Percentiles rank a stretch among this genome's conserved stretches.
Evolutionary conservation across 1,140 invertebrate species (phyloP).

Genomic region (Akabosia matsudoensis): DNA sequence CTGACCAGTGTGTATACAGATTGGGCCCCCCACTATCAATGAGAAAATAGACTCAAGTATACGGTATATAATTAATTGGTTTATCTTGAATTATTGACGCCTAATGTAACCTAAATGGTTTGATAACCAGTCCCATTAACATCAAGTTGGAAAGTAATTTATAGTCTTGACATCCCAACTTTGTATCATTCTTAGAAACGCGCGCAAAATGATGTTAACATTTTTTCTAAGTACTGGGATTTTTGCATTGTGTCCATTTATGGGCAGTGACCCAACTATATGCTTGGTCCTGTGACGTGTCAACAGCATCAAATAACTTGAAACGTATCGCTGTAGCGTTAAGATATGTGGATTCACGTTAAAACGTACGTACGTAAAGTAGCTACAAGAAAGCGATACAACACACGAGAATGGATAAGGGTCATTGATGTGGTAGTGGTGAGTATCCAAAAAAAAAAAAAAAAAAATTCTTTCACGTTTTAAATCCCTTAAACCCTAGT

Average conservation of each 20-base stretch:
- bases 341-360: no score
- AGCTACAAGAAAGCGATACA: background rate
- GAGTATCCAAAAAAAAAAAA: no score
- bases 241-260: background rate
- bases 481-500: no score
- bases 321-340: no score
- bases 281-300: background rate
- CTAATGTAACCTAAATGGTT: slow-evolving; percentile 28
- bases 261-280: background rate
- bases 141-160: background rate
- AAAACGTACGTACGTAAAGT: no score
- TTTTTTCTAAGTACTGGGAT: no score
- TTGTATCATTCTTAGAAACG: background rate
- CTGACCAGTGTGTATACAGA: background rate
- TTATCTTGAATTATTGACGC: slow-evolving; percentile 32
- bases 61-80: slow-evolving; percentile 31
- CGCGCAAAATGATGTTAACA: no score
- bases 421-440: no score
- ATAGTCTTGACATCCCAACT: background rate
- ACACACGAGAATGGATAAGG: no score
- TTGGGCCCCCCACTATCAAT: slow-evolving; percentile 9
- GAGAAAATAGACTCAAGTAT: background rate
- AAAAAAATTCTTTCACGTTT: no score
- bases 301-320: no score
- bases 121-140: slow-evolving; percentile 21